Conservation (phyloP, 2,797 vertebrate species). For the Clarias pachynema region DNA sequence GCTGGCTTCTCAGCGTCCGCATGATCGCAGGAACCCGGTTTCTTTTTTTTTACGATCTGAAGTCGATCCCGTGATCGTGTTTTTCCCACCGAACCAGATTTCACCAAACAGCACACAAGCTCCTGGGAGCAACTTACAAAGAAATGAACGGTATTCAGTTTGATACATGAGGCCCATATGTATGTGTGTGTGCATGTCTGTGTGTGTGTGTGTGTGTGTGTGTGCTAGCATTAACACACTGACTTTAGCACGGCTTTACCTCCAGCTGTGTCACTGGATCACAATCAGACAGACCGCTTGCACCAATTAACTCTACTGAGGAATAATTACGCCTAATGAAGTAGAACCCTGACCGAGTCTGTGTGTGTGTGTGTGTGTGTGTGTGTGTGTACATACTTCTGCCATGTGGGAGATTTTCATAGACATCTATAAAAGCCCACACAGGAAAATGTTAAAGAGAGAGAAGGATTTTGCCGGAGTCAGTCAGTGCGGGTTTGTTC, state of each 20-base stretch:
- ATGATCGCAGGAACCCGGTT: background rate
- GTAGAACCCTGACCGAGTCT: constrained; percentile 8
- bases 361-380: constrained; percentile 10
- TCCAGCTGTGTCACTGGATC: background rate
- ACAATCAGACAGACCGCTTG: constrained; percentile 1
- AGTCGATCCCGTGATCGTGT: background rate
- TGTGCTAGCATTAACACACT: background rate
- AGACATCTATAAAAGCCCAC: constrained; percentile 30
- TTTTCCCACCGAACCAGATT: background rate
- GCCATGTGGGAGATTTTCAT: constrained; percentile 43
- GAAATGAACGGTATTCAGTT: background rate
- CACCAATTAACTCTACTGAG: constrained; percentile 10
- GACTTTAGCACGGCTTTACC: background rate
- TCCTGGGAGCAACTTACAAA: background rate
- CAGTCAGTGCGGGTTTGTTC: background rate
- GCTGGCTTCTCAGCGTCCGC: background rate
- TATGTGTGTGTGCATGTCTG: background rate
- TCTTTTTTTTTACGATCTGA: background rate
- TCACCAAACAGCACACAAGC: background rate
- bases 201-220: background rate
- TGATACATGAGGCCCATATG: no score
- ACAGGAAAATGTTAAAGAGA: constrained; percentile 34
- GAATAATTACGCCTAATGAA: constrained; percentile 24
- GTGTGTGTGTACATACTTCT: background rate
- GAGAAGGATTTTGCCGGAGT: constrained; percentile 15